Base-by-base conservation (phyloP, 2,797 vertebrate species). In the Anguilla pacifica region DNA sequence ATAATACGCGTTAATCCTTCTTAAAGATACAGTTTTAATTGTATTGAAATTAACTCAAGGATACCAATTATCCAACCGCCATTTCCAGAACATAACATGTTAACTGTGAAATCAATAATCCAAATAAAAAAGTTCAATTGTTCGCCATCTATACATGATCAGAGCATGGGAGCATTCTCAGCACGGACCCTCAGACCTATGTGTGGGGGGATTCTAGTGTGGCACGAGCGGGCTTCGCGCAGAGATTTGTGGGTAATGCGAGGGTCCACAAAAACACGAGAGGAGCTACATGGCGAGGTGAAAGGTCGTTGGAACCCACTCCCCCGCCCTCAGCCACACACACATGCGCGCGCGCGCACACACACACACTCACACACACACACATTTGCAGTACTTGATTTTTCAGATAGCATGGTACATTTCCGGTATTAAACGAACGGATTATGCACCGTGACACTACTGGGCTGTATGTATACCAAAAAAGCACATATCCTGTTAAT, bases 241-340 rank as follows among this genome's bases (percentile, higher is more conserved):
- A 90, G 86, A 92, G 96, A 77, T 94, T 93, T 94, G 92, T 96
- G 95, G 96, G 95, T 96, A 97, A 95, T 93, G 91, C 92, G 94
- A 95, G 93, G 95, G 94, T 92, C 88, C 85, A 89, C 89, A 87
- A 91, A 93, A 94, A 94, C 90, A 94, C 95, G 70, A 95, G 94
- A 96, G 93, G 96, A 96, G 96, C 95, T 96, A 94, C 96, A 95
- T 95, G 92, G 92, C 87, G 92, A 95, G 97, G 98, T 98, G 96
- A 98, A 97, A 98, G 98, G 98, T 98, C 97, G 98, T 95, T 94
- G 93, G 94, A 94, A 91, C 92, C 91, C 88, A 91, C 94, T 96
- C 95, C 95, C 87, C 84, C 83, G 79, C 72, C 93, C 94, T 94
- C 55, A 77, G 25, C 51, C 67, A 51, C 64, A 51, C 83, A 51